These are phyloP conservation scores for Nicator chloris DNA, from an alignment of 2,113 vertebrate genomes.

Conservation along the genomic window DNA sequence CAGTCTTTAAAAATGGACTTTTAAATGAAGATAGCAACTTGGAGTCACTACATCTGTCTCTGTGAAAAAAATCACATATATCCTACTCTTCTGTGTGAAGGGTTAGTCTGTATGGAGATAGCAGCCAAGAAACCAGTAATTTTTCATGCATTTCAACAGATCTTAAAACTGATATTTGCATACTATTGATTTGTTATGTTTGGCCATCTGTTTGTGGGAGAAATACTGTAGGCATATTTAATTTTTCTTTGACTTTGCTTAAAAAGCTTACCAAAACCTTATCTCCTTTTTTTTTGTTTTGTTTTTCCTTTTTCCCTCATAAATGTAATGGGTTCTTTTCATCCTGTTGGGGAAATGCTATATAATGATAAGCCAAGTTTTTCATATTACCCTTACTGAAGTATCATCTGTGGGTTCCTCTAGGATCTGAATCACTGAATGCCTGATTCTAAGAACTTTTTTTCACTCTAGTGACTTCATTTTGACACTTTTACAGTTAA, in stretches of 20 bases:
- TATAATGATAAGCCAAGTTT: not conserved
- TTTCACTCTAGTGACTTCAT: not conserved
- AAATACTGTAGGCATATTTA: constrained; percentile 41
- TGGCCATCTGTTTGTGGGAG: constrained; percentile 69
- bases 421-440: not conserved
- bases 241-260: constrained; percentile 46
- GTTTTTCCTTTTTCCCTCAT: not conserved
- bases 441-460: not conserved
- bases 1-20: not conserved
- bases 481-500: not conserved
- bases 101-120: constrained; percentile 17
- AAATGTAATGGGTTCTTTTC: not conserved
- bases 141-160: constrained; percentile 50
- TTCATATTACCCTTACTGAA: not conserved
- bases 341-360: not conserved
- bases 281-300: not conserved
- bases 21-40: not conserved
- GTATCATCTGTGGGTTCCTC: not conserved
- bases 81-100: constrained; percentile 6
- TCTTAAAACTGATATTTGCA: constrained; percentile 62
- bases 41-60: not conserved
- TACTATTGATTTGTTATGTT: constrained; percentile 70
- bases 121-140: constrained; percentile 48
- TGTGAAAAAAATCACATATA: not conserved
- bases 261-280: constrained; percentile 41